Base-by-base conservation (phyloP, 2,797 vertebrate genomes). In the Danio choprae region DNA sequence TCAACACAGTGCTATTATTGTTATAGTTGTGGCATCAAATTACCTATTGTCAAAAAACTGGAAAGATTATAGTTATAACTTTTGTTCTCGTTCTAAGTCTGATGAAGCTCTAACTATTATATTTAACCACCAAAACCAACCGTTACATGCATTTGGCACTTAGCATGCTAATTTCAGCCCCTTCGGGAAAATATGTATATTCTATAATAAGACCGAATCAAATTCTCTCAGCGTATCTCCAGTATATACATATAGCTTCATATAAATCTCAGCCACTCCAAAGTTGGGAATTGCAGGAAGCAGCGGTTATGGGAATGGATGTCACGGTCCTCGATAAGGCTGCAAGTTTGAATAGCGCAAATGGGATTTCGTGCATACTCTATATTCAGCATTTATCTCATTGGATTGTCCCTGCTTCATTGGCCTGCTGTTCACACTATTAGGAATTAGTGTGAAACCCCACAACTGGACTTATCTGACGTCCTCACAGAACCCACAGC, bases 391-490 rank as follows among this genome's bases (percentile, higher is more conserved):
- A 67, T 67, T 81, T 79, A 80, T 86, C 74, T 83, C 72, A 58
- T 60, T 75, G 71, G 80, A 87, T 73, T 68, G 72, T 80, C 48
- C 53, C 56, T 83, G 59, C 75, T 64, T 83, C 77, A 79, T 65
- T 83, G 56, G 77, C 48, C 60, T 76, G 68, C 44, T 68, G 62
- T 55, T 85, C 65, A 84, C 71, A 69, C 77, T 87, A 86, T 86
- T 86, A 80, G 85, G 81, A 88, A 91, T 89, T 89, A 76, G 86
- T 85, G 87, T 75, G 89, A 85, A 91, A 89, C 84, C 81, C 10
- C 22, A 72, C 71, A 82, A 88, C 87, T 91, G 90, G 86, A 90
- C 91, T 90, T 92, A 91, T 88, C 89, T 91, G 89, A 92, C 86
- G 86, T 87, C 85, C 85, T 86, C 64, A 84, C 87, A 85, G 79